Base-by-base conservation (phyloP, 2,797 vertebrate species). In the Champsocephalus esox region DNA sequence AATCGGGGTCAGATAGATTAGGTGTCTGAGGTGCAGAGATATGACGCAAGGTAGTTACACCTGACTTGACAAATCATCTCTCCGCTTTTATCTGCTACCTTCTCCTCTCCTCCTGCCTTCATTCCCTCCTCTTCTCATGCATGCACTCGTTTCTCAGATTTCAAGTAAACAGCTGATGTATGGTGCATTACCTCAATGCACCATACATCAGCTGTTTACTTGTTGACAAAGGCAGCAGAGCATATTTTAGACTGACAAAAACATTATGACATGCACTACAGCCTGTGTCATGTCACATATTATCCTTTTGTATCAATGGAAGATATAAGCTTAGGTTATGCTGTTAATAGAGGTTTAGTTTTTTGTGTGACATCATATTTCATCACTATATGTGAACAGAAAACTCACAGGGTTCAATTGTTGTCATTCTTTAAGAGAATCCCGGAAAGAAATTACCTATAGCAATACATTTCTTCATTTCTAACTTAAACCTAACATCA, bases 11-110 rank as follows among this genome's bases (percentile, higher is more conserved):
- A 83, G 73, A 79, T 73, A 80, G 87, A 89, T 85, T 68, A 83
- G 70, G 81, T 70, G 89, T 82, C 80, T 78, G 91, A 89, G 81
- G 84, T 71, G 83, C 77, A 76, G 87, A 86, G 87, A 87, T 84
- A 81, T 63, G 71, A 90, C 34, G 54, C 51, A 51, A 85, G 79
- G 78, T 86, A 77, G 79, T 88, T 82, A 75, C 88, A 89, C 82
- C 89, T 91, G 89, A 87, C 85, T 85, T 75, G 83, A 89, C 88
- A 88, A 87, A 88, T 88, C 84, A 81, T 88, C 73, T 75, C 70
- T 28, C 12, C 0, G 1, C 77, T 79, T 86, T 81, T 78, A 80
- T 87, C 84, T 66, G 58, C 43, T 52, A 8, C 69, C 59, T 60
- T 55, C 73, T 73, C 38, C 41, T 56, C 24, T 34, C 59, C 49